Evolutionary conservation across 2,113 vertebrate genomes (phyloP).

Genomic region (Thomomys bottae): DNA sequence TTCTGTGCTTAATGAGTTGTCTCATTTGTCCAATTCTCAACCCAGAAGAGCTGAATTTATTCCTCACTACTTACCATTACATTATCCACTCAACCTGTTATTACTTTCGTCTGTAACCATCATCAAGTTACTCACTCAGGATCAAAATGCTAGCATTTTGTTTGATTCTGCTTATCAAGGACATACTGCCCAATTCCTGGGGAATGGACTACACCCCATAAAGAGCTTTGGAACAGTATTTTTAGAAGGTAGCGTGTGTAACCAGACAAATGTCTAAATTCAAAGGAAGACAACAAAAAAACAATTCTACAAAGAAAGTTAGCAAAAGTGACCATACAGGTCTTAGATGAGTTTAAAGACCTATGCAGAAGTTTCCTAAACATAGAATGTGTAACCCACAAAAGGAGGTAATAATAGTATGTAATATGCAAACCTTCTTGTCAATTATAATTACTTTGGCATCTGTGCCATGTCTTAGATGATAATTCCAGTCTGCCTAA

Average conservation of each 20-base stretch:
- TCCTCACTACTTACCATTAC: neutral
- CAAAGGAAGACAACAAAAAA: neutral
- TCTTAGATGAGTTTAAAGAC: neutral
- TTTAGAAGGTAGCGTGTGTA: neutral
- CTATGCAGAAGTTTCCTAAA: neutral
- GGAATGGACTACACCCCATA: neutral
- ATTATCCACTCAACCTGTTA: neutral
- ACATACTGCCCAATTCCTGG: neutral
- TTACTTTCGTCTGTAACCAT: neutral
- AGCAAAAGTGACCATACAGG: neutral
- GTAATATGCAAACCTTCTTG: neutral
- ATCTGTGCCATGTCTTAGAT: neutral
- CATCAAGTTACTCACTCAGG: neutral
- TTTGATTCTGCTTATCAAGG: neutral
- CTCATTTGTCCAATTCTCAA: neutral
- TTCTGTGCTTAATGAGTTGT: neutral
- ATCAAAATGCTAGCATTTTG: neutral
- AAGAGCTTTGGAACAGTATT: neutral
- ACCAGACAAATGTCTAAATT: neutral
- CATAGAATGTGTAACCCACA: neutral
- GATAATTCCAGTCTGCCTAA: neutral
- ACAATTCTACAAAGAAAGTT: neutral
- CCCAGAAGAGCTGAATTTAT: neutral
- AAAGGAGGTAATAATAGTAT: neutral
- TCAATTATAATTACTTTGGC: conserved; percentile 32